These are phyloP conservation scores for Eumacrocentrus americanus DNA, from an alignment of 2,888 invertebrate species.

Conservation along the genomic window DNA sequence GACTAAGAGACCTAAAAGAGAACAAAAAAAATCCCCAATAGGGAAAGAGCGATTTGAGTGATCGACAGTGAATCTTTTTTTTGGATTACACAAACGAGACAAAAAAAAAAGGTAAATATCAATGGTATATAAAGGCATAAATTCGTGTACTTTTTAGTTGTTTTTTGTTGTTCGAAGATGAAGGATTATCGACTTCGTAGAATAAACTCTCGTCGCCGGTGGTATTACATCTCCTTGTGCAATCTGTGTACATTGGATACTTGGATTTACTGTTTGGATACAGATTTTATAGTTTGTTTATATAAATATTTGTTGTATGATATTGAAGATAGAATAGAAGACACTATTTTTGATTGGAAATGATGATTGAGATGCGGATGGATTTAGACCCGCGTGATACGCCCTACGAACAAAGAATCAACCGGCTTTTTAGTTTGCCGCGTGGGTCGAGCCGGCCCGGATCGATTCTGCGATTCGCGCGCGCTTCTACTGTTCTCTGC, in stretches of 20 bases:
- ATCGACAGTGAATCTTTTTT: neutral
- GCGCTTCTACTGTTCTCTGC: constrained; percentile 28
- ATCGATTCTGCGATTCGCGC: constrained; percentile 41
- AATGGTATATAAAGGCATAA: no score
- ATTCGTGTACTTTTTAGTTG: no score
- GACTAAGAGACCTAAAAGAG: no score
- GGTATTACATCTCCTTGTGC: constrained; percentile 18
- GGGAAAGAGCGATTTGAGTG: no score
- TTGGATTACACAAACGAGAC: no score
- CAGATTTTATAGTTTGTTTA: no score
- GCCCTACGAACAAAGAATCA: constrained; percentile 34
- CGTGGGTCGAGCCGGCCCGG: constrained; percentile 36
- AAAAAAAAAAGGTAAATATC: no score
- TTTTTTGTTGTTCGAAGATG: neutral
- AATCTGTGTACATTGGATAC: constrained; percentile 12
- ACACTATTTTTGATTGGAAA: no score
- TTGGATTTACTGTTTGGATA: no score
- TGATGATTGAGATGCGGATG: constrained; percentile 10
- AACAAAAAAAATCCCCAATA: no score
- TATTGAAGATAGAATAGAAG: no score
- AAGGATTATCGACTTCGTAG: neutral
- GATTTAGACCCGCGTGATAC: constrained; percentile 23
- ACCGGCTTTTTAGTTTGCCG: constrained; percentile 36
- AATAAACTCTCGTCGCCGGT: neutral
- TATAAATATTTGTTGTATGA: no score